Percentiles rank a stretch among this genome's conserved stretches.
Evolutionary conservation across 1,140 invertebrate species (phyloP).

Genomic region (Saccostrea glomerata): DNA sequence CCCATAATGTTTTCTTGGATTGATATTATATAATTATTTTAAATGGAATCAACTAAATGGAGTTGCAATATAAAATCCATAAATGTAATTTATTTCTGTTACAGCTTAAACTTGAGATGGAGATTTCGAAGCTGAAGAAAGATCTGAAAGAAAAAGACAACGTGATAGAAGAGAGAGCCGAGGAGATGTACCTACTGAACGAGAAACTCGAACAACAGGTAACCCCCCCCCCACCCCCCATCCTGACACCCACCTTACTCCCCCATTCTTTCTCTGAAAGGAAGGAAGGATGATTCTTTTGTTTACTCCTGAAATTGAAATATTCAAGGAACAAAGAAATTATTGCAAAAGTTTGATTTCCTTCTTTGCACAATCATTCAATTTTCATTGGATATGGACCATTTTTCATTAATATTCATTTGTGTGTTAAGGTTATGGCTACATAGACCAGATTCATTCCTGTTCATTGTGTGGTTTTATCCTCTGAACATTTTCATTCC

Average conservation of each 20-base stretch:
- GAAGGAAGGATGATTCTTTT: background rate
- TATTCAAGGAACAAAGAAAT: background rate
- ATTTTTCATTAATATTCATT: background rate
- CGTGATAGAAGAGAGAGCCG: slow-evolving; percentile 75
- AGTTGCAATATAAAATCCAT: no score
- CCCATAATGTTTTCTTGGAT: no score
- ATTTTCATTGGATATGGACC: background rate
- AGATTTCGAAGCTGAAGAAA: slow-evolving; percentile 65
- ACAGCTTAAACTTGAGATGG: slow-evolving; percentile 66
- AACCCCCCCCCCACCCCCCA: background rate
- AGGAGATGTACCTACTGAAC: slow-evolving; percentile 73
- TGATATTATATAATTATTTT: no score
- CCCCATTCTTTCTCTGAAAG: background rate
- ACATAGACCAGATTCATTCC: background rate
- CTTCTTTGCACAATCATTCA: background rate
- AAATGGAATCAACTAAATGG: no score
- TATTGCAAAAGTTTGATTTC: background rate
- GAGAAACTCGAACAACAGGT: slow-evolving; percentile 72
- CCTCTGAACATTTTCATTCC: background rate
- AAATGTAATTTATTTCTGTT: no score
- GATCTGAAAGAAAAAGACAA: slow-evolving; percentile 71
- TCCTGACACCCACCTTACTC: background rate
- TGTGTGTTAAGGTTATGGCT: background rate
- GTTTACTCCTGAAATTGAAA: background rate
- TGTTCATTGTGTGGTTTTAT: background rate